These are phyloP conservation scores for Proterorhinus semilunaris DNA, from an alignment of 2,113 vertebrate species.

Conservation along the genomic window DNA sequence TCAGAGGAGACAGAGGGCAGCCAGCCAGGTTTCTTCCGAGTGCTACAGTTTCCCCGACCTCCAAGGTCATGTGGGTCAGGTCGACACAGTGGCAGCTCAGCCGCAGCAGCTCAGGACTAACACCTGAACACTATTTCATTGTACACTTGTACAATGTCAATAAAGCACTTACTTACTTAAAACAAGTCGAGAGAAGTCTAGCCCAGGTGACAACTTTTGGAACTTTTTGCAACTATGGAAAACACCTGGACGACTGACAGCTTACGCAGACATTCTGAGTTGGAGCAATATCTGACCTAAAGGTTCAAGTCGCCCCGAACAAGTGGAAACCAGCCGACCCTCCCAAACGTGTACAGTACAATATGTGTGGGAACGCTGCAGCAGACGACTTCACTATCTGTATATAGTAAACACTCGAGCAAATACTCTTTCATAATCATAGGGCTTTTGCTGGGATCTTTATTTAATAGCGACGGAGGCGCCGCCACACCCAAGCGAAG, in stretches of 20 bases:
- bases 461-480: conserved; percentile 31
- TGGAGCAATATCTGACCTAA: not conserved
- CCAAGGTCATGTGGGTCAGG: no score
- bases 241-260: no score
- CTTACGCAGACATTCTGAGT: not conserved
- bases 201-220: no score
- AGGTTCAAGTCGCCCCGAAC: not conserved
- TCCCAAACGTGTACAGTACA: not conserved
- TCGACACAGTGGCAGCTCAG: no score
- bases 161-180: no score
- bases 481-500: conserved; percentile 37
- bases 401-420: conserved; percentile 34
- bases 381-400: conserved; percentile 9
- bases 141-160: no score
- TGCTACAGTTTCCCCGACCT: no score
- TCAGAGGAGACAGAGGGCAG: no score
- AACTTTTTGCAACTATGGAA: no score
- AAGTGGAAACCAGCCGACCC: not conserved
- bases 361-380: conserved; percentile 20
- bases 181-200: not conserved
- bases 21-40: no score
- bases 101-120: no score
- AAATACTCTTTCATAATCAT: conserved; percentile 18
- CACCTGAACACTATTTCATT: no score
- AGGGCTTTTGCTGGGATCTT: conserved; percentile 33